phyloP scores from a whole-genome alignment of 2,888 invertebrate species.

The Lithophane semibrunnea region DNA sequence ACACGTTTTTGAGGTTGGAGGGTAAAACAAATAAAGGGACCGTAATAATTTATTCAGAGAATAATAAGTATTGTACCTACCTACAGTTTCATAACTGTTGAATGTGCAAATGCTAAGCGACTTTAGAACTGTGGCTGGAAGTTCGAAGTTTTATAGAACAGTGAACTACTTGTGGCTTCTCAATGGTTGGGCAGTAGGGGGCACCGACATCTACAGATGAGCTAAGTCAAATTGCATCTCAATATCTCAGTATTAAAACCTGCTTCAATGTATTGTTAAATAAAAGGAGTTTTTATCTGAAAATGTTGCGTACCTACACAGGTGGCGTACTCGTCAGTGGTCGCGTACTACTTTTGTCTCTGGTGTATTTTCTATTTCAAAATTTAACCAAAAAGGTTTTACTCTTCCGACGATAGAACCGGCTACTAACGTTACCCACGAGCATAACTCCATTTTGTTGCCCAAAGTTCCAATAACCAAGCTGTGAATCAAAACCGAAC shows the following conservation, averaged over 20 bases:
- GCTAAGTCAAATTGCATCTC: background rate
- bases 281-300: background rate
- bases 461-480: conserved; percentile 14
- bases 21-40: background rate
- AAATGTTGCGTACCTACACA: background rate
- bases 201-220: background rate
- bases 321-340: no score
- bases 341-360: background rate
- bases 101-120: conserved; percentile 18
- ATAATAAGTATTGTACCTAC: background rate
- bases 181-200: background rate
- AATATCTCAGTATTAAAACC: background rate
- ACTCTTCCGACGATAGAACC: background rate
- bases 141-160: conserved; percentile 21
- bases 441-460: conserved; percentile 2
- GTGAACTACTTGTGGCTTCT: conserved; percentile 21
- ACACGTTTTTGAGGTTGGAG: background rate
- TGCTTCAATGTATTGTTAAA: background rate
- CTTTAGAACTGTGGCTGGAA: conserved; percentile 25
- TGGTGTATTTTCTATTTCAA: background rate
- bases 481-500: conserved; percentile 16
- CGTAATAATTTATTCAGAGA: background rate
- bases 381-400: conserved; percentile 6
- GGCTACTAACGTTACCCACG: background rate
- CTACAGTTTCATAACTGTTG: conserved; percentile 16